These are phyloP conservation scores for Stenotaenia linearis DNA, from an alignment of 2,888 invertebrate species.

Conservation along the genomic window DNA sequence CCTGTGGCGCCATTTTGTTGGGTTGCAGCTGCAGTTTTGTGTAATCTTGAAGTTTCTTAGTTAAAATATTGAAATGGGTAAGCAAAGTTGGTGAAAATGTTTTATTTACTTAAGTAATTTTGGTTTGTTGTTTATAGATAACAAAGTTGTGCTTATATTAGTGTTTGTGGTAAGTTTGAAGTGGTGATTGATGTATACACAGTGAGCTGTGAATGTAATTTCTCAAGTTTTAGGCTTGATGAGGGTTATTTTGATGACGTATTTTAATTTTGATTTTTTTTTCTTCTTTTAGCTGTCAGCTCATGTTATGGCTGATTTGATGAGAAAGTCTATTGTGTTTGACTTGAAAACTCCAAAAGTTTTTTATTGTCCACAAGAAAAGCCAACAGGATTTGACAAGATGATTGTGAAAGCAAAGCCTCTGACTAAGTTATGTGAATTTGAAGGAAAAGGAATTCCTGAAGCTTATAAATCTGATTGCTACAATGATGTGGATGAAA, in stretches of 20 bases:
- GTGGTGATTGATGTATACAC: not conserved
- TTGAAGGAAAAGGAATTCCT: slow-evolving; percentile 60
- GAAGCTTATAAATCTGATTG: slow-evolving; percentile 70
- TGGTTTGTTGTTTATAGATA: not conserved
- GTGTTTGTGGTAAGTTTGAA: not conserved
- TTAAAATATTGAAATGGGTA: not conserved
- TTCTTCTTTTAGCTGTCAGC: slow-evolving; percentile 37
- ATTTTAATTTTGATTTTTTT: not conserved
- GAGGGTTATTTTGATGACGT: not conserved
- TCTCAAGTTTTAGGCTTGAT: not conserved
- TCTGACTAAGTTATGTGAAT: slow-evolving; percentile 66
- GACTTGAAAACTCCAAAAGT: slow-evolving; percentile 73
- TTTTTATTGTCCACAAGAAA: slow-evolving; percentile 71
- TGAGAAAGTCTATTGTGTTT: slow-evolving; percentile 69
- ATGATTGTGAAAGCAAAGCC: slow-evolving; percentile 57
- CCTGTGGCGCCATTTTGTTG: not conserved
- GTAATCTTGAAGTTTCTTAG: not conserved
- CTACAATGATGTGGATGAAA: slow-evolving; percentile 72
- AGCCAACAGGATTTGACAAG: slow-evolving; percentile 68
- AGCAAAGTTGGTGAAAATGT: not conserved
- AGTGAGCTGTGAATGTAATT: too few species aligned
- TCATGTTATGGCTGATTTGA: slow-evolving; percentile 60
- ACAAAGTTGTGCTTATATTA: not conserved
- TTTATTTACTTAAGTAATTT: not conserved
- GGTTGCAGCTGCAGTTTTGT: not conserved